Percentiles rank a stretch among this genome's conserved stretches.
Evolutionary conservation across 2,113 vertebrate genomes (phyloP).

Genomic region (Atractosteus spatula): DNA sequence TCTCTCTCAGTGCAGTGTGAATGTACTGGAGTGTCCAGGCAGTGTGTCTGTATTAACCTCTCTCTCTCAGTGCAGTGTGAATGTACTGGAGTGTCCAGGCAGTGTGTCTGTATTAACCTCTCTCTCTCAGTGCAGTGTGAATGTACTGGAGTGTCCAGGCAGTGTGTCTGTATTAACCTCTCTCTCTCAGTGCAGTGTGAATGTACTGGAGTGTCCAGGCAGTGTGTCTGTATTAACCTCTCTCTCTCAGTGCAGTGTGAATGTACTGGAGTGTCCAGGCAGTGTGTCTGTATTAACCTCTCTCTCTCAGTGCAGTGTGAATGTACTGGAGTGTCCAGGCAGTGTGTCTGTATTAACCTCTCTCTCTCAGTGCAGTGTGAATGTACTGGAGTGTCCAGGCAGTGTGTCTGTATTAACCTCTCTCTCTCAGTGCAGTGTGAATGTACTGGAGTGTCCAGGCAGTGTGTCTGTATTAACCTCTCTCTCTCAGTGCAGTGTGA

Average conservation of each 20-base stretch:
- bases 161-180: not conserved
- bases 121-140: not conserved
- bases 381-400: slow-evolving; percentile 8
- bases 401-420: not conserved
- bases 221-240: not conserved
- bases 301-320: no score
- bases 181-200: no score
- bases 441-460: not conserved
- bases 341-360: not conserved
- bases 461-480: not conserved
- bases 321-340: not conserved
- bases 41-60: not conserved
- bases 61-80: no score
- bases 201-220: not conserved
- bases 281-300: not conserved
- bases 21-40: slow-evolving; percentile 6
- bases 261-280: slow-evolving; percentile 7
- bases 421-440: no score
- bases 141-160: slow-evolving; percentile 7
- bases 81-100: not conserved
- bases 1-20: not conserved
- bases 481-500: not conserved
- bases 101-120: not conserved
- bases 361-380: not conserved
- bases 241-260: slow-evolving; percentile 3